phyloP scores from a whole-genome alignment of 2,888 invertebrate species.

The Spodoptera littoralis region DNA sequence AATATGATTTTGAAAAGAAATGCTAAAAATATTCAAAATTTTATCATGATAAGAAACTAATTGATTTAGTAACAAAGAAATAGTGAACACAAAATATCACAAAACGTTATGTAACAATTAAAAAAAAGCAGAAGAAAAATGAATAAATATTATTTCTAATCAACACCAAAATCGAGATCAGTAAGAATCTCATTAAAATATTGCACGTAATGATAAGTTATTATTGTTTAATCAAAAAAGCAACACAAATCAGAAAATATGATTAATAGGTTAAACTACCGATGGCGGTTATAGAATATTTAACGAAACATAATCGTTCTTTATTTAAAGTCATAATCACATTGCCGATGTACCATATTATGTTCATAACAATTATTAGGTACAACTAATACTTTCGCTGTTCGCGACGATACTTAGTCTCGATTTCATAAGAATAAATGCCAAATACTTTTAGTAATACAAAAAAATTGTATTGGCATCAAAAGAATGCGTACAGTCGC shows the following conservation, averaged over 20 bases:
- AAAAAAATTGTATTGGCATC: conserved; percentile 57
- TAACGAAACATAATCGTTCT: conserved; percentile 1
- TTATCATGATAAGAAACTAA: conserved; percentile 10
- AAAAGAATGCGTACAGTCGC: conserved; percentile 62
- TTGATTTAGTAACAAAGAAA: conserved; percentile 17
- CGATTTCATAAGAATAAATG: conserved; percentile 72
- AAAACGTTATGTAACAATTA: conserved; percentile 13
- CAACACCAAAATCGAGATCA: conserved; percentile 35
- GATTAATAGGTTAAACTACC: conserved; percentile 2
- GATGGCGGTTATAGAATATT: conserved; percentile 3
- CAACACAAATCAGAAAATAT: background rate
- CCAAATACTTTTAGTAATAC: conserved; percentile 61
- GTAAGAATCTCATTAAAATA: conserved; percentile 36
- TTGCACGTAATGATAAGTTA: conserved; percentile 34
- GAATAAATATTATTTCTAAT: conserved; percentile 5
- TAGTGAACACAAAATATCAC: conserved; percentile 50
- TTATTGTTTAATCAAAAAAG: conserved; percentile 5
- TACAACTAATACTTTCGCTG: conserved; percentile 42
- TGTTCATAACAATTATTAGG: conserved; percentile 32
- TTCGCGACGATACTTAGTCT: conserved; percentile 57
- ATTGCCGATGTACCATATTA: conserved; percentile 34
- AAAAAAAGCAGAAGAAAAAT: conserved; percentile 5
- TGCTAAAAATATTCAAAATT: background rate
- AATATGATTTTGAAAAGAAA: conserved; percentile 1
- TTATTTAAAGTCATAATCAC: conserved; percentile 20